Evolutionary conservation across 2,888 invertebrate species (phyloP).

Genomic region (Balanococcus diminutus): DNA sequence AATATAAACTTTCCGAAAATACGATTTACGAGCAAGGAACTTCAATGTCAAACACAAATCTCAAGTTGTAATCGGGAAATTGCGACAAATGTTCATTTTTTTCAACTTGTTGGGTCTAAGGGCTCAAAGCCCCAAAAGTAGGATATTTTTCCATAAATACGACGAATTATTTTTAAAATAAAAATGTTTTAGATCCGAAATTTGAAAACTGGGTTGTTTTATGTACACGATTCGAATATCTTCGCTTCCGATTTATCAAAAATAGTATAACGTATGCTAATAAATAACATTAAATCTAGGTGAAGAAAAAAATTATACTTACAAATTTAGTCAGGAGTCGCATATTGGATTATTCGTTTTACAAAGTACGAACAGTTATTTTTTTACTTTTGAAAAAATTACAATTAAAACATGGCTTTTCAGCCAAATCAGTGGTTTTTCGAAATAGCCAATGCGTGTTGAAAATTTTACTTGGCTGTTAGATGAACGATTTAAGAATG

Average conservation of each 20-base stretch:
- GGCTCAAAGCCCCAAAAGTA: too few relatives aligned
- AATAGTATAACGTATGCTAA: not conserved
- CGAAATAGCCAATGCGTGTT: not conserved
- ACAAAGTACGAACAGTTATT: not conserved
- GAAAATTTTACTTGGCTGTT: not conserved
- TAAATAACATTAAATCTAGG: not conserved
- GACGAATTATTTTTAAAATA: too few relatives aligned
- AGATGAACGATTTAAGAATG: slow-evolving; percentile 7
- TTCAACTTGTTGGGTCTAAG: too few relatives aligned
- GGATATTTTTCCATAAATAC: not conserved
- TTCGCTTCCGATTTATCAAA: slow-evolving; percentile 8
- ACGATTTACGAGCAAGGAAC: too few relatives aligned
- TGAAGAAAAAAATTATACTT: not conserved
- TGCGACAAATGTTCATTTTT: too few relatives aligned
- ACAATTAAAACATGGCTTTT: not conserved
- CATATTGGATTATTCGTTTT: not conserved
- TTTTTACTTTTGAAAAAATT: not conserved
- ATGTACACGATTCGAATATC: slow-evolving; percentile 6
- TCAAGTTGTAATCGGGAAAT: too few relatives aligned
- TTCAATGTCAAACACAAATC: too few relatives aligned
- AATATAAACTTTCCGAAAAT: too few relatives aligned
- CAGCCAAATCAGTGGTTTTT: not conserved
- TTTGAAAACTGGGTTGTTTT: not conserved
- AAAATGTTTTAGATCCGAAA: not conserved
- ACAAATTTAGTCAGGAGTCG: slow-evolving; percentile 15